phyloP scores from a whole-genome alignment of 2,113 vertebrate genomes.

The Coracopsis vasa region DNA sequence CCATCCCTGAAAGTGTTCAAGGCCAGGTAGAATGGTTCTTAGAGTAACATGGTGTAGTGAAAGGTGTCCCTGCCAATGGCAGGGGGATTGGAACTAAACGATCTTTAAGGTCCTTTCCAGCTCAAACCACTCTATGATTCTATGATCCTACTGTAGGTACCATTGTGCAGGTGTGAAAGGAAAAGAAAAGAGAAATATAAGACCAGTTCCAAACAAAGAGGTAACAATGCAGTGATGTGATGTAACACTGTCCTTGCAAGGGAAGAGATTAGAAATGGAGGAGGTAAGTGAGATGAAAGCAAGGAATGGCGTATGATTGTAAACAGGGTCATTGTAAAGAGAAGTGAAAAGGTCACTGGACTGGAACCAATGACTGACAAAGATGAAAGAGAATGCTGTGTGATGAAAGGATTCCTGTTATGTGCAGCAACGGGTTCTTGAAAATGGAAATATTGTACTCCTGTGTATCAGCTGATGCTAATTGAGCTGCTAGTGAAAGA shows the following conservation, averaged over 20 bases:
- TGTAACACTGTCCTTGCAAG: background rate
- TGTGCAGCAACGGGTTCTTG: background rate
- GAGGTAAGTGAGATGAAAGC: slow-evolving; percentile 22
- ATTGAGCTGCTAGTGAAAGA: background rate
- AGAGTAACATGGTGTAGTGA: background rate
- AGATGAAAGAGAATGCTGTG: slow-evolving; percentile 12
- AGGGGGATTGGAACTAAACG: background rate
- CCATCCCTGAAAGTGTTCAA: background rate
- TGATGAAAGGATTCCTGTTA: slow-evolving; percentile 35
- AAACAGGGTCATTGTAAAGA: slow-evolving; percentile 2
- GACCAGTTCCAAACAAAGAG: background rate
- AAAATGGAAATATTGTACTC: slow-evolving; percentile 9
- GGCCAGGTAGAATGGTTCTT: background rate
- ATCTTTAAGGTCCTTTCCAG: background rate
- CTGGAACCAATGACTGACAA: background rate
- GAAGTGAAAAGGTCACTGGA: slow-evolving; percentile 1
- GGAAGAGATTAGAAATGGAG: background rate
- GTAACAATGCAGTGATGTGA: background rate
- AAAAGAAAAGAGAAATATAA: background rate
- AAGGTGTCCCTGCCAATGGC: background rate
- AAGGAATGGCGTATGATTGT: background rate
- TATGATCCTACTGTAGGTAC: background rate
- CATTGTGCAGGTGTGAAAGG: background rate
- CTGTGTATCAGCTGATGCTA: background rate
- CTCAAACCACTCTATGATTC: background rate